phyloP scores from a whole-genome alignment of 2,888 invertebrate species.

The Xiphydria camelus region DNA sequence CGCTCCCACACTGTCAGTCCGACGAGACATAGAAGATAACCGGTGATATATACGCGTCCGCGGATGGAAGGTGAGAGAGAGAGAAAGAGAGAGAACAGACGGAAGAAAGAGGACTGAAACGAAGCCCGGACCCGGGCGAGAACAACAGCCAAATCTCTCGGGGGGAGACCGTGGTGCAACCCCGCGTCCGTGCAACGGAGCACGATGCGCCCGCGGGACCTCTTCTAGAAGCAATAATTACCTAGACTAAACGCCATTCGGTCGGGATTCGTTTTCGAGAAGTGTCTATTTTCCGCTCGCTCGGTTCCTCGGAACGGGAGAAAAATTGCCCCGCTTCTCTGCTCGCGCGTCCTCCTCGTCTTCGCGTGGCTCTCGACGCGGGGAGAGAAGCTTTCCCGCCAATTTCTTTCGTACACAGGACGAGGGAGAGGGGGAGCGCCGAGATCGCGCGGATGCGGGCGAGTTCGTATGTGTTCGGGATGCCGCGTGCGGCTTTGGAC shows the following conservation, averaged over 20 bases:
- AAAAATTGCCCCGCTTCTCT: conserved; percentile 1
- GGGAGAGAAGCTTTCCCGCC: no score
- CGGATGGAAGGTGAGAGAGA: neutral
- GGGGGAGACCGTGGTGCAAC: neutral
- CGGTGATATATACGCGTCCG: neutral
- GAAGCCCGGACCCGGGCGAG: neutral
- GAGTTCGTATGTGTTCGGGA: no score
- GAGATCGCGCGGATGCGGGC: no score
- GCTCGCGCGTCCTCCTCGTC: no score
- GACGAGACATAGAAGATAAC: conserved; percentile 10
- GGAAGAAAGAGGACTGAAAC: neutral
- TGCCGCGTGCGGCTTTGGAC: no score
- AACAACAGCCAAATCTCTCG: neutral
- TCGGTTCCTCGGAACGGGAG: conserved; percentile 10
- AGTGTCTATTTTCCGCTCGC: conserved; percentile 21
- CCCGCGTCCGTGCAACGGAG: neutral
- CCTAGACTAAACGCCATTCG: conserved; percentile 16
- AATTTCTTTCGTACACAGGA: no score
- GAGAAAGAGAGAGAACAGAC: neutral
- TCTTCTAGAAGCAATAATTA: no score
- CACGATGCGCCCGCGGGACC: no score
- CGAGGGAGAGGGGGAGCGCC: no score
- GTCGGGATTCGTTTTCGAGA: conserved; percentile 7
- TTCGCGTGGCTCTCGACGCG: no score
- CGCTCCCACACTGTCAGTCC: conserved; percentile 31